Evolutionary conservation across 2,113 vertebrate species (phyloP).

Genomic region (Sisor rabdophorus): DNA sequence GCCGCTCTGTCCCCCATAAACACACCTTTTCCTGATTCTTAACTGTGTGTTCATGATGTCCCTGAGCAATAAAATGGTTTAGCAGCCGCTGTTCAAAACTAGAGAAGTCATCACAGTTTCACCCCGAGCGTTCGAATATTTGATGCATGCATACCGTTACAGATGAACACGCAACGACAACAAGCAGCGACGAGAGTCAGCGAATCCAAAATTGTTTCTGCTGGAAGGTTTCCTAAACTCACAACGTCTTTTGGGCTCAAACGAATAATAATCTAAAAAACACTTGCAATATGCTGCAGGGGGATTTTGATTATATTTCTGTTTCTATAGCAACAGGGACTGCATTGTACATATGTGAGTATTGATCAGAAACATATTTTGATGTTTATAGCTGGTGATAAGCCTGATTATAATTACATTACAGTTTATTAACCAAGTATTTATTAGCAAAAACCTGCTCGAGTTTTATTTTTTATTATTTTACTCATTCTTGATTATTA

Average conservation of each 20-base stretch:
- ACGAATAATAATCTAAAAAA: neutral
- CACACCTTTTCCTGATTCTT: slow-evolving; percentile 11
- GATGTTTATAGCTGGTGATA: no score
- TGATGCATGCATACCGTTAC: slow-evolving; percentile 15
- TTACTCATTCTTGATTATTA: no score
- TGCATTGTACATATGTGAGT: neutral
- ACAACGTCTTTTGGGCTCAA: neutral
- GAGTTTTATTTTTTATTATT: no score
- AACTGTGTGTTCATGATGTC: neutral
- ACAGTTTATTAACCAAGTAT: no score
- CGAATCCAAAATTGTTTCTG: neutral
- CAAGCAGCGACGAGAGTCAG: neutral
- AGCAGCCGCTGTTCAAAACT: neutral
- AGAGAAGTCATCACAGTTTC: neutral
- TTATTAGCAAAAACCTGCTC: no score
- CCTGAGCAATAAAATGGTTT: neutral
- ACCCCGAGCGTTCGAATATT: neutral
- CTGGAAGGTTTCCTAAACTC: neutral
- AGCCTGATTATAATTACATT: no score
- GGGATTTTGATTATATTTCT: neutral
- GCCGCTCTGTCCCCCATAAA: neutral
- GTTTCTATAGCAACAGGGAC: neutral
- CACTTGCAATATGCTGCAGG: neutral
- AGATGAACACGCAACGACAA: neutral
- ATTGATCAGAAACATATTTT: neutral